Conservation (phyloP, 2,888 invertebrate genomes). For the Thysanoteuthis rhombus region DNA sequence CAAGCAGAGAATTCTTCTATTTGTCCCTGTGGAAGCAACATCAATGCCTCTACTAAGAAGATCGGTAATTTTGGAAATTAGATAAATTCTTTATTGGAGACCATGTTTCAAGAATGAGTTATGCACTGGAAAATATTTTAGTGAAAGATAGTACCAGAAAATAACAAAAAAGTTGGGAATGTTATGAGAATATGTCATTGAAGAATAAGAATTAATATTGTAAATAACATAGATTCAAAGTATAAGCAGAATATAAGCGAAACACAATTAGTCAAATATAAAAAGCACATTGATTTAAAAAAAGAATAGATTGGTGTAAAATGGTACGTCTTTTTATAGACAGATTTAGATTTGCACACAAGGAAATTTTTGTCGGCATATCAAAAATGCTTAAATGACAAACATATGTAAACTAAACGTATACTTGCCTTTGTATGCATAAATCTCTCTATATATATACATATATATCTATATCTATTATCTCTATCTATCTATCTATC, state of each 20-base stretch:
- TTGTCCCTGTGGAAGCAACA: background rate
- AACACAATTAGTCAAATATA: background rate
- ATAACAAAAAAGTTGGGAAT: background rate
- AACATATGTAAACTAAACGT: too few species aligned
- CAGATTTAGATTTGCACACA: background rate
- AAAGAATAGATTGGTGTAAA: background rate
- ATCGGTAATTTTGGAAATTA: background rate
- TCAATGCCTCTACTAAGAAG: background rate
- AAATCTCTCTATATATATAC: too few species aligned
- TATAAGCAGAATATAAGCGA: background rate
- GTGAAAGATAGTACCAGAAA: background rate
- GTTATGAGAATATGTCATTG: background rate
- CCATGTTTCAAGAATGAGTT: background rate
- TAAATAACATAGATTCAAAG: background rate
- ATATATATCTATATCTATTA: too few species aligned
- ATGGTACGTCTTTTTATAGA: background rate
- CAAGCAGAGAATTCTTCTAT: background rate
- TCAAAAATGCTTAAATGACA: background rate
- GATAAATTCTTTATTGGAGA: constrained; percentile 12
- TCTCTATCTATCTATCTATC: too few species aligned
- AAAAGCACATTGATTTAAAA: too few species aligned
- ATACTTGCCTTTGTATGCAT: too few species aligned
- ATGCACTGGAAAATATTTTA: constrained; percentile 12
- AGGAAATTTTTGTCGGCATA: too few species aligned
- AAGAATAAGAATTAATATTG: background rate